These are phyloP conservation scores for Malachius bipustulatus DNA, from an alignment of 2,888 invertebrate species.

Conservation along the genomic window DNA sequence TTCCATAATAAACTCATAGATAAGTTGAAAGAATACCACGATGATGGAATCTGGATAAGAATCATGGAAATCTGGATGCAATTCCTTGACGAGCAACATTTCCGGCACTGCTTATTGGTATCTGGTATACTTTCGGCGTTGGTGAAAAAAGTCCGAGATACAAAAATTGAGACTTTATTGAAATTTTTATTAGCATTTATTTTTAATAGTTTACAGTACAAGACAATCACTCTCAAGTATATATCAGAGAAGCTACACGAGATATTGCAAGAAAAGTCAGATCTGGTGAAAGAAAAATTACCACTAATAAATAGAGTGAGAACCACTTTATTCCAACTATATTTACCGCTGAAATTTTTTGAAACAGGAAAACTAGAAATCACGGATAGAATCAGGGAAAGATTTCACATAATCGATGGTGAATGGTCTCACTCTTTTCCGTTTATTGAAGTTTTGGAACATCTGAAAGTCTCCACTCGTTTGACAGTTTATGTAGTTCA, in stretches of 20 bases:
- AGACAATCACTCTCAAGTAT: conserved; percentile 22
- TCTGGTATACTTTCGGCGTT: conserved; percentile 21
- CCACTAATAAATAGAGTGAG: conserved; percentile 24
- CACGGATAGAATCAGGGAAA: conserved; percentile 24
- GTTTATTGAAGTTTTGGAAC: conserved; percentile 28
- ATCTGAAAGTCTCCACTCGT: conserved; percentile 21
- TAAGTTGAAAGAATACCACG: background rate
- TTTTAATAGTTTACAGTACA: conserved; percentile 23
- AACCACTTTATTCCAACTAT: conserved; percentile 23
- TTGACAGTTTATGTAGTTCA: conserved; percentile 30
- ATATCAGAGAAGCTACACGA: conserved; percentile 16
- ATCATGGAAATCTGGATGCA: conserved; percentile 22
- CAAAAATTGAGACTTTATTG: conserved; percentile 18
- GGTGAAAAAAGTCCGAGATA: conserved; percentile 17
- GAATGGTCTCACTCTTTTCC: conserved; percentile 26
- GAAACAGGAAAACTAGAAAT: conserved; percentile 25
- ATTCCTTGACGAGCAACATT: conserved; percentile 16
- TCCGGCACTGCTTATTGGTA: conserved; percentile 20
- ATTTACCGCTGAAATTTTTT: conserved; percentile 28
- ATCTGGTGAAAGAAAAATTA: conserved; percentile 15
- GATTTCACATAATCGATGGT: conserved; percentile 28
- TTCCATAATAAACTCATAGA: background rate
- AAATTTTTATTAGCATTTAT: conserved; percentile 25
- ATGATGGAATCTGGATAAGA: background rate
- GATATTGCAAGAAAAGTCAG: conserved; percentile 8